Evolutionary conservation across 2,888 invertebrate species (phyloP).

Genomic region (Pandemis heparana): DNA sequence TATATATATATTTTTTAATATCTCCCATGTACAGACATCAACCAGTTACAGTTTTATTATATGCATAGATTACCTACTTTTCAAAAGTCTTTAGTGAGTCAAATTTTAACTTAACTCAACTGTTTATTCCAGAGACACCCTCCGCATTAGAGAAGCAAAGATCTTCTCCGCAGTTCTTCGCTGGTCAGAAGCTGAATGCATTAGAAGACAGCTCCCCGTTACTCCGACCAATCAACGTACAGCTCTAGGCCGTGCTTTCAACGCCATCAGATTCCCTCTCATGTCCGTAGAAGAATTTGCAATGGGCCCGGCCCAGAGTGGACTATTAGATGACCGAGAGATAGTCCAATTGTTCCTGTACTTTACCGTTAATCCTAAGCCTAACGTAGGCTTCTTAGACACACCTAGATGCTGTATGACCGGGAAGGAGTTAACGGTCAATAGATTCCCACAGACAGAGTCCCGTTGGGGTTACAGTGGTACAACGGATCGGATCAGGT

Average conservation of each 20-base stretch:
- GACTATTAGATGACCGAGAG: slow-evolving; percentile 91
- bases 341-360: slow-evolving; percentile 90
- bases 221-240: slow-evolving; percentile 89
- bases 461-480: slow-evolving; percentile 94
- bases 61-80: no score
- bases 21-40: no score
- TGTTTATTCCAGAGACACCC: slow-evolving; percentile 87
- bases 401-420: slow-evolving; percentile 91
- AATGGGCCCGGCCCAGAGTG: slow-evolving; percentile 90
- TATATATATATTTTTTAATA: no score
- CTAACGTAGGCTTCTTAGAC: slow-evolving; percentile 89
- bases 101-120: background rate
- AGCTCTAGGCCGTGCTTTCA: slow-evolving; percentile 89
- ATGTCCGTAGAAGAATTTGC: slow-evolving; percentile 96
- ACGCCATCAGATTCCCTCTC: slow-evolving; percentile 91
- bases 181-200: slow-evolving; percentile 92
- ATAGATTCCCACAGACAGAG: slow-evolving; percentile 90
- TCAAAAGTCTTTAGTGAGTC: no score
- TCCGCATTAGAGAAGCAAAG: slow-evolving; percentile 91
- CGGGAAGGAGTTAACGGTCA: slow-evolving; percentile 91
- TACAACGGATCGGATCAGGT: slow-evolving; percentile 92
- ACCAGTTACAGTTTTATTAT: no score
- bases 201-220: slow-evolving; percentile 87
- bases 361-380: slow-evolving; percentile 91
- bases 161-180: slow-evolving; percentile 91